Evolutionary conservation across 2,888 invertebrate genomes (phyloP).

Genomic region (Elmis aenea): DNA sequence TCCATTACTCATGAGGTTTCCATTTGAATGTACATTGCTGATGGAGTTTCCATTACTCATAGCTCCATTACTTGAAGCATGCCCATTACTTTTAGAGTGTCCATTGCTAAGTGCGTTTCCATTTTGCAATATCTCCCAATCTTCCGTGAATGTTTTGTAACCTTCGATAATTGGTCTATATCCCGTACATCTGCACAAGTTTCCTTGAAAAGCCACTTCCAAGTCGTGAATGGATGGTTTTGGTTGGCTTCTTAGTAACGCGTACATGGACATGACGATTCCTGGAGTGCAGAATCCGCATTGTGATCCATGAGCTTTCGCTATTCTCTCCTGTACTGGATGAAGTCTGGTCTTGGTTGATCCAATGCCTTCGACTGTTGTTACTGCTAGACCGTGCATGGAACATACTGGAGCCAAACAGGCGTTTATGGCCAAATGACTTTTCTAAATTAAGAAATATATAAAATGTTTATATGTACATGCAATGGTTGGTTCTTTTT

Average conservation of each 20-base stretch:
- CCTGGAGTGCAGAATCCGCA: slow-evolving; percentile 85
- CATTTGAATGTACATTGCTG: too few species aligned
- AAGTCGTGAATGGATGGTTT: slow-evolving; percentile 71
- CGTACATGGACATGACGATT: slow-evolving; percentile 96
- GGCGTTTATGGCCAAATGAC: slow-evolving; percentile 82
- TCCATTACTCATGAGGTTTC: slow-evolving; percentile 3
- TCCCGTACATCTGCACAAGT: slow-evolving; percentile 88
- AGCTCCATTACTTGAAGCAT: too few species aligned
- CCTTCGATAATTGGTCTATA: slow-evolving; percentile 92
- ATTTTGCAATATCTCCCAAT: slow-evolving; percentile 53
- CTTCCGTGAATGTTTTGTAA: slow-evolving; percentile 77
- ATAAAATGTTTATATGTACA: too few species aligned
- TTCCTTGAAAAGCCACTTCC: slow-evolving; percentile 78
- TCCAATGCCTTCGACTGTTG: slow-evolving; percentile 92
- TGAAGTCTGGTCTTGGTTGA: slow-evolving; percentile 72
- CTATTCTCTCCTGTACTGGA: slow-evolving; percentile 82
- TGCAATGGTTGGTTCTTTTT: too few species aligned
- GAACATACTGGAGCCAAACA: slow-evolving; percentile 84
- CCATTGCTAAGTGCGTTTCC: slow-evolving; percentile 27
- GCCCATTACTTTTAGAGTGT: too few species aligned
- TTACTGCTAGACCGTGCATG: slow-evolving; percentile 83
- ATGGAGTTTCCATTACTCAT: too few species aligned
- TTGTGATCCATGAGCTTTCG: slow-evolving; percentile 88
- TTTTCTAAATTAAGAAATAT: slow-evolving; percentile 43
- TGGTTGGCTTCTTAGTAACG: slow-evolving; percentile 68